phyloP scores from a whole-genome alignment of 2,113 vertebrate species.

The Mus pahari region DNA sequence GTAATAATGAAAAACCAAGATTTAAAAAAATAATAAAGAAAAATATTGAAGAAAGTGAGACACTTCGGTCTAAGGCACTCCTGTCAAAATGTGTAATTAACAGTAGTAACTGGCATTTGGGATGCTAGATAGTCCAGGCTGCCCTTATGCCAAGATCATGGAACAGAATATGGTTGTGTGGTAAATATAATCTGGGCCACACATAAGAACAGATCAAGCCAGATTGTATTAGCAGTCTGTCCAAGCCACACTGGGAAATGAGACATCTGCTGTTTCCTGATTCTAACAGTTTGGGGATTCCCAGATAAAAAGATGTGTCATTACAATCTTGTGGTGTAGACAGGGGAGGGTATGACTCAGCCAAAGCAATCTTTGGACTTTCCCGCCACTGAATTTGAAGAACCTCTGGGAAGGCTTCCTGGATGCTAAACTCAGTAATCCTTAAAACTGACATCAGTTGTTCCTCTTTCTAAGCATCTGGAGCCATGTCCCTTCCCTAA shows the following conservation, averaged over 20 bases:
- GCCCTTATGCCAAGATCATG: not conserved
- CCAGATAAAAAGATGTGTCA: slow-evolving; percentile 47
- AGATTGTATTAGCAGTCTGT: not conserved
- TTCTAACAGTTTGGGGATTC: slow-evolving; percentile 52
- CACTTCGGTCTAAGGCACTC: not conserved
- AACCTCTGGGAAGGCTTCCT: not conserved
- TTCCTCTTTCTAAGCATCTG: not conserved
- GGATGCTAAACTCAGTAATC: fast-evolving
- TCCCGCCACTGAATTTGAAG: not conserved
- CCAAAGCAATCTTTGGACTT: not conserved
- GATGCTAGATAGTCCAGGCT: not conserved
- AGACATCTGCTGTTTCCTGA: slow-evolving; percentile 35
- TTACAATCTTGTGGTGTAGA: slow-evolving; percentile 27
- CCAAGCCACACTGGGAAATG: slow-evolving; percentile 22
- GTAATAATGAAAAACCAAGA: not conserved
- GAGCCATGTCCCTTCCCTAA: not conserved
- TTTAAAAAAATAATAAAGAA: not conserved
- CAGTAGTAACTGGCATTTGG: fast-evolving
- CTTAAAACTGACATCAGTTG: fast-evolving
- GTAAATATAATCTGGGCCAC: slow-evolving; percentile 40
- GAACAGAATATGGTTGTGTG: not conserved
- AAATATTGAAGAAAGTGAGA: not conserved
- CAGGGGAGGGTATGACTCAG: not conserved
- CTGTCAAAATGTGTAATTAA: not conserved
- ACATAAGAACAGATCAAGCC: not conserved